phyloP scores from a whole-genome alignment of 1,140 invertebrate genomes.

The Lordiphosa mommai region DNA sequence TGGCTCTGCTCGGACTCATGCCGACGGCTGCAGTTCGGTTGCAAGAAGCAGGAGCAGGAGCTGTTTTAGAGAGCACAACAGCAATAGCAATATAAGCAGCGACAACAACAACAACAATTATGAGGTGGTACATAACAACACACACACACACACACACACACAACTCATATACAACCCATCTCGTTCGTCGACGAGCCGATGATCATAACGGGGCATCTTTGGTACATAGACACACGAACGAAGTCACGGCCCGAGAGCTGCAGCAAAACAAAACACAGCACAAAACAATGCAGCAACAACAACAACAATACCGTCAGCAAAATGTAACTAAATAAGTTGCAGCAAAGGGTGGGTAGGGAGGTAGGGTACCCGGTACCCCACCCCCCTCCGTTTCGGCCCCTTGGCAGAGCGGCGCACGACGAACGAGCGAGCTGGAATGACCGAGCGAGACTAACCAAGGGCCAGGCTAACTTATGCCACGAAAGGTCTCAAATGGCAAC shows the following conservation, averaged over 20 bases:
- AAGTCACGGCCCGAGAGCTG: constrained; percentile 72
- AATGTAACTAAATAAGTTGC: constrained; percentile 76
- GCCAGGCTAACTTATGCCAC: constrained; percentile 37
- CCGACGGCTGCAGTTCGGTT: constrained; percentile 37
- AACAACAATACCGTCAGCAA: constrained; percentile 46
- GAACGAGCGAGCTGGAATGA: constrained; percentile 75
- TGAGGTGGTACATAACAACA: constrained; percentile 19
- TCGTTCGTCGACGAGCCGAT: constrained; percentile 61
- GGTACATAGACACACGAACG: constrained; percentile 52
- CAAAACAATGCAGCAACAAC: constrained; percentile 71
- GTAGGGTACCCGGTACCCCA: not conserved
- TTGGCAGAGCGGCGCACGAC: constrained; percentile 60
- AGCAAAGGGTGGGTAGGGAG: constrained; percentile 13
- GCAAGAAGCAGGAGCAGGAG: constrained; percentile 26
- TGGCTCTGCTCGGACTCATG: constrained; percentile 9
- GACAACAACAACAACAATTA: constrained; percentile 44
- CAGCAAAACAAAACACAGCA: constrained; percentile 78
- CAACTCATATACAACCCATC: constrained; percentile 33
- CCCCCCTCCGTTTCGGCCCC: constrained; percentile 26
- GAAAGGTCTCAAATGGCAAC: constrained; percentile 11
- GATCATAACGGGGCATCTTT: constrained; percentile 65
- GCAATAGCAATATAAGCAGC: constrained; percentile 45
- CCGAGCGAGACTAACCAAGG: constrained; percentile 67
- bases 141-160: constrained; percentile 31
- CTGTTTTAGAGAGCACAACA: constrained; percentile 57